These are phyloP conservation scores for Chloroceryle inda DNA, from an alignment of 2,797 vertebrate genomes.

Conservation along the genomic window DNA sequence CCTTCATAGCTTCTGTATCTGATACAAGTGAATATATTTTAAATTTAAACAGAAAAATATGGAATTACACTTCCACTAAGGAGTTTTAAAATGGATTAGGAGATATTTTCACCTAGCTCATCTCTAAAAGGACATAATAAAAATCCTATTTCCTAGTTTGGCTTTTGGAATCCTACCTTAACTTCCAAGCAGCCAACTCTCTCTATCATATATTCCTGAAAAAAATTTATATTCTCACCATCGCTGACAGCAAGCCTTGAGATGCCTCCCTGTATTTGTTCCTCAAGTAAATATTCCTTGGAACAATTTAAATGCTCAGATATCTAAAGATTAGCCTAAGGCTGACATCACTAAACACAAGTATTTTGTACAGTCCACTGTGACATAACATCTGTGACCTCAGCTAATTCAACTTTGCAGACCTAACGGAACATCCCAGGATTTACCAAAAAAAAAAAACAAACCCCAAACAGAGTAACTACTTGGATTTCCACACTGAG, in stretches of 20 bases:
- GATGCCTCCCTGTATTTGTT: not conserved
- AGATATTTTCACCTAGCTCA: not conserved
- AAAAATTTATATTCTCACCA: not conserved
- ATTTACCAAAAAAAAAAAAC: not conserved
- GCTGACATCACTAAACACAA: not conserved
- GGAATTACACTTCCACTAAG: not conserved
- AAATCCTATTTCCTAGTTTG: not conserved
- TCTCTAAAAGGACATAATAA: not conserved
- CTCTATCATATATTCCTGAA: not conserved
- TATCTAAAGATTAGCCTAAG: not conserved
- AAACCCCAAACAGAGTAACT: not conserved
- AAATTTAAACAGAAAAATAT: not conserved
- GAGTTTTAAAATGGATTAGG: not conserved
- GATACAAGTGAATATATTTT: not conserved
- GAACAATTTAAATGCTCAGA: not conserved
- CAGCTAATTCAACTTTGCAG: not conserved
- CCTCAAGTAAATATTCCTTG: not conserved
- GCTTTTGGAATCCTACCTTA: not conserved
- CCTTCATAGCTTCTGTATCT: not conserved
- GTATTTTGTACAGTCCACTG: not conserved
- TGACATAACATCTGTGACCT: not conserved
- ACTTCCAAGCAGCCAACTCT: not conserved
- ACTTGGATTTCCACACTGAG: not conserved
- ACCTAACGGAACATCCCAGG: not conserved
- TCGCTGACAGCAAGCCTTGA: not conserved